Base-by-base conservation (phyloP, 2,113 vertebrate species). In the Atherinomorus stipes region DNA sequence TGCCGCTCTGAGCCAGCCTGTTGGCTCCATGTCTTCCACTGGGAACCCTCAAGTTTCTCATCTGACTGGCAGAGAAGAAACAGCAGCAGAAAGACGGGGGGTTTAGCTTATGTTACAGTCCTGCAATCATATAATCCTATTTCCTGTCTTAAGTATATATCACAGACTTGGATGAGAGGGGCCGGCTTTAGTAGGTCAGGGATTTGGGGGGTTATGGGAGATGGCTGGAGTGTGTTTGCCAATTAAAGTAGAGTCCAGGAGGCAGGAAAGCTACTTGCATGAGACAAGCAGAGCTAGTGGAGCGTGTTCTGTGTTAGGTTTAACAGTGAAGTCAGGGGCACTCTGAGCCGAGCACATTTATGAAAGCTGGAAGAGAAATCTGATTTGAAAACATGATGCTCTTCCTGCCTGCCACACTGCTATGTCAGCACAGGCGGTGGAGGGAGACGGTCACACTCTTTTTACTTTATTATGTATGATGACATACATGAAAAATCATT, bases 71-170 rank as follows among this genome's bases (percentile, higher is more conserved):
- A 16, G 1, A 54, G 47, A 65, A 73, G 60, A 61, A 25, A 26
- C 42, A 51, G 44, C 4, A 23, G 23, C 52, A 44, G 40, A 78
- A 64, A 58, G 50, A 1, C 51, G 25, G 40, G 75, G n/a, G 79
- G 59, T 76, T 79, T 28, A 84, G 72, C 42, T 76, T n/a, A 64
- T 63, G 58, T 52, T 78, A n/a, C 57, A 64, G 68, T 64, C 58
- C 64, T 63, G 44, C 62, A 54, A 53, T 81, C 40, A 26, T 64
- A 63, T 73, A 73, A 82, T 83, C 75, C 64, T 15, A 37, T 74
- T 80, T 66, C 21, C 47, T 49, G 31, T 65, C 68, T 58, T 50
- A 28, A 79, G 63, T 25, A 19, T 22, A 31, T 26, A 56, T 81
- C 38, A 67, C 9, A 34, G 49, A 67, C 45, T 65, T 15, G 7